These are phyloP conservation scores for Mola mola DNA, from an alignment of 2,113 vertebrate genomes.

Conservation along the genomic window DNA sequence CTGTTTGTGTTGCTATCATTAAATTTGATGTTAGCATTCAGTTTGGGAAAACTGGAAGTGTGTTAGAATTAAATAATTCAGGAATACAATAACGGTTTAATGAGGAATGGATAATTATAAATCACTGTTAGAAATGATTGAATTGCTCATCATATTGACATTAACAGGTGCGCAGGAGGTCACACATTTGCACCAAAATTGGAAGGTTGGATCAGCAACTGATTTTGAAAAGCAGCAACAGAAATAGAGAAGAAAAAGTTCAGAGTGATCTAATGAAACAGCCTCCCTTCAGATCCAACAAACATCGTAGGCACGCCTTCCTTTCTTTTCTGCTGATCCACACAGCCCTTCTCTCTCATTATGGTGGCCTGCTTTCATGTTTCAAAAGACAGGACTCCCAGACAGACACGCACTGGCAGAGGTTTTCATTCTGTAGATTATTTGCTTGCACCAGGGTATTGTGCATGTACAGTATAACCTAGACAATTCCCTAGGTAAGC, in stretches of 20 bases:
- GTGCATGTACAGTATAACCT: neutral
- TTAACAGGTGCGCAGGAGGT: slow-evolving; percentile 30
- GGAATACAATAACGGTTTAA: neutral
- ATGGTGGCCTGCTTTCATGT: slow-evolving; percentile 38
- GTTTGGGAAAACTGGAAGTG: neutral
- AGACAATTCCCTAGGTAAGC: slow-evolving; percentile 7
- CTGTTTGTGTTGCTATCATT: neutral
- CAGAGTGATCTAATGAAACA: slow-evolving; percentile 69
- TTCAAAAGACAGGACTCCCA: slow-evolving; percentile 18
- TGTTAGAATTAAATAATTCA: neutral
- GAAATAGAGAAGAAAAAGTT: slow-evolving; percentile 6
- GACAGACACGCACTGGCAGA: slow-evolving; percentile 12
- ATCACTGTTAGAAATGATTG: too few relatives aligned
- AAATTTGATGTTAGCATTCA: neutral
- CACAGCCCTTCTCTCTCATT: slow-evolving; percentile 29
- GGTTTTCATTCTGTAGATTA: slow-evolving; percentile 38
- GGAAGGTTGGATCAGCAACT: slow-evolving; percentile 14
- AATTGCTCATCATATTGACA: neutral
- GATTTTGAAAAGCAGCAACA: slow-evolving; percentile 21
- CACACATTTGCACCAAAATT: slow-evolving; percentile 9
- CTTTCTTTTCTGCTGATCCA: slow-evolving; percentile 33
- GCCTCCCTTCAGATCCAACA: slow-evolving; percentile 48
- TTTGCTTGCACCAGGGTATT: neutral
- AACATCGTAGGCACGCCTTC: slow-evolving; percentile 38
- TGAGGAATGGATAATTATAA: too few relatives aligned